Evolutionary conservation across 1,140 invertebrate genomes (phyloP).

Genomic region (Heliconius hermathena): DNA sequence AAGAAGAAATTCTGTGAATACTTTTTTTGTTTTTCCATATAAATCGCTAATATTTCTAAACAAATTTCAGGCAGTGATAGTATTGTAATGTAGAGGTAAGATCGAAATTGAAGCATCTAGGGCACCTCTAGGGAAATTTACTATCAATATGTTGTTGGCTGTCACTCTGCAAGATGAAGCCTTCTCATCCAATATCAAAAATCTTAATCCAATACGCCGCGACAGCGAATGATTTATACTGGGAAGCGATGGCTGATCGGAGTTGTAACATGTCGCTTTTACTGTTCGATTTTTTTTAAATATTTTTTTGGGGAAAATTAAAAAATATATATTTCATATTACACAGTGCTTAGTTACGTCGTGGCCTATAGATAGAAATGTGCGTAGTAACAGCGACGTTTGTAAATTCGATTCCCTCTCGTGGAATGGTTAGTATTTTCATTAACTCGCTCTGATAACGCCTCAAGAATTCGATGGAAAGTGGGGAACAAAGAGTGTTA

Average conservation of each 20-base stretch:
- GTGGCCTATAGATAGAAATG: no score
- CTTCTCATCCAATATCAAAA: constrained; percentile 65
- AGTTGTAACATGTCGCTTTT: constrained; percentile 53
- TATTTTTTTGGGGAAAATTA: not conserved
- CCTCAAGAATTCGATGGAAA: no score
- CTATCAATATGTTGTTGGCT: constrained; percentile 54
- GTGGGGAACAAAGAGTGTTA: no score
- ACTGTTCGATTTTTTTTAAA: not conserved
- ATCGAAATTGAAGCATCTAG: not conserved
- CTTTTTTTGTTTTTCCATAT: not conserved
- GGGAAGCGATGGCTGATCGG: constrained; percentile 54
- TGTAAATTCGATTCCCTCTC: no score
- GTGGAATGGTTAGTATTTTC: no score
- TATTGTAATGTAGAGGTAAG: not conserved
- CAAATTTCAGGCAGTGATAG: not conserved
- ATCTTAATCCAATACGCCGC: constrained; percentile 77
- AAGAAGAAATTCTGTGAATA: no score
- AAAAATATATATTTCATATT: no score
- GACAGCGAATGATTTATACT: constrained; percentile 77
- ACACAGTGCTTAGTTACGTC: no score
- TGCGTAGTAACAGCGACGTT: no score
- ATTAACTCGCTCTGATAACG: no score
- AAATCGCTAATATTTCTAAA: not conserved
- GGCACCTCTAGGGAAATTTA: constrained; percentile 59
- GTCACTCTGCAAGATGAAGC: constrained; percentile 71